Evolutionary conservation across 2,888 invertebrate species (phyloP), one percentile per base, ranked within the genome.

Genomic region (Stomorhina lunata): DNA sequence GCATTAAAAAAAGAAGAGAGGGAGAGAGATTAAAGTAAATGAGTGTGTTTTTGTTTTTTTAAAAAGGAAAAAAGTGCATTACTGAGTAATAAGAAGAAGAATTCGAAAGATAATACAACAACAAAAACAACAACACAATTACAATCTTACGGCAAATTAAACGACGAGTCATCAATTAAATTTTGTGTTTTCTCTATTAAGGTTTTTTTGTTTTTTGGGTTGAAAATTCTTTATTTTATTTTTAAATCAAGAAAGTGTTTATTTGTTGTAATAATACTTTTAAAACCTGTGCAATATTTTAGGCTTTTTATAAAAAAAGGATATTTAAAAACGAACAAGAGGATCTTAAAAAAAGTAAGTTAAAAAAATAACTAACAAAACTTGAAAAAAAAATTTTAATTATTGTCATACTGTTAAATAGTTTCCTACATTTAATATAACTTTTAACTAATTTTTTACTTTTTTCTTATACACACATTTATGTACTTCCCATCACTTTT

Each of bases 11-110:
- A 3, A 53, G 25, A 20, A 57, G 15, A 32, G 29, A 55, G 59
- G 27, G 45, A 43, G 43, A 55, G 4, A 29, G 20, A 55, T 27
- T 12, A 53, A 37, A 69, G 45, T 68, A 61, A 73, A 43, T 71
- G 65, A 48, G 48, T 59, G 59, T 68, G 57, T 57, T 75, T 57
- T 48, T 57, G 55, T 55, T n/a, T n/a, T n/a, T n/a, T n/a, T n/a
- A n/a, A n/a, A 17, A 72, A 34, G 50, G n/a, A n/a, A n/a, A 57
- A 61, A 50, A 81, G 66, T 81, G 77, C 78, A 78, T 81, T 81
- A 32, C 45, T 61, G 48, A 12, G n/a, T 55, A 77, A 71, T 59
- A 81, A 76, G 75, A 76, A 81, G 71, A 76, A 76, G 65, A 32
- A 59, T 66, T 55, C 29, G 6, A 48, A 12, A 34, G 32, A 63